Evolutionary conservation across 2,113 vertebrate species (phyloP), one percentile per base, ranked within the genome.

Genomic region (Pongo pygmaeus): DNA sequence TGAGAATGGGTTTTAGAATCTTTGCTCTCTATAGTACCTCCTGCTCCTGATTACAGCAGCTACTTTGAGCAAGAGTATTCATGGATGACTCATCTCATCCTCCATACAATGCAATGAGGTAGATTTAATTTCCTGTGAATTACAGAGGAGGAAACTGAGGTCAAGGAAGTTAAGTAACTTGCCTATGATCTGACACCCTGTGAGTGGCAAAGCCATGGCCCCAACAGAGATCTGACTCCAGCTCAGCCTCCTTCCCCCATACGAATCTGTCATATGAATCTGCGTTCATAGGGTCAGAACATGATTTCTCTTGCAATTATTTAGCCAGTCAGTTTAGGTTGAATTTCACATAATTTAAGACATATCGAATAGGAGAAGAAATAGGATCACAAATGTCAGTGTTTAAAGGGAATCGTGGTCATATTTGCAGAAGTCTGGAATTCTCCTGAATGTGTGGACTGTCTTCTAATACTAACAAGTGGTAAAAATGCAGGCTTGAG

Each of bases 211-310:
- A 52, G 20, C 23, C 64, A 11, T n/a, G 25, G 13, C 7, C 85
- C 48, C 1, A 22, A 16, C 72, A n/a, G 59, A 83, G 38, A 11
- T 46, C 84, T 74, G 46, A 92, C 12, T 8, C 22, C 52, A 69
- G 13, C 20, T 57, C 7, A 52, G 48, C 9, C 35, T 35, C n/a
- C 30, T 72, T 46, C 61, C 20, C 35, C 5, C 0, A 0, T 3
- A 20, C 7, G 18, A 77, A 27, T 46, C 30, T 69, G 32, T 57
- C 86, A 72, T 38, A 38, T 18, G 8, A 38, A 18, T 13, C 70
- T 74, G 1, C 23, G 18, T 12, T 40, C 57, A 57, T 16, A 20
- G 43, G 43, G 57, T 16, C 23, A 46, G 43, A 3, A 40, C 9
- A 1, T 22, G 7, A 35, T 40, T n/a, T 40, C 25, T 79, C 72